Evolutionary conservation across 2,888 invertebrate species (phyloP), one percentile per base, ranked within the genome.

Genomic region (Blera fallax): DNA sequence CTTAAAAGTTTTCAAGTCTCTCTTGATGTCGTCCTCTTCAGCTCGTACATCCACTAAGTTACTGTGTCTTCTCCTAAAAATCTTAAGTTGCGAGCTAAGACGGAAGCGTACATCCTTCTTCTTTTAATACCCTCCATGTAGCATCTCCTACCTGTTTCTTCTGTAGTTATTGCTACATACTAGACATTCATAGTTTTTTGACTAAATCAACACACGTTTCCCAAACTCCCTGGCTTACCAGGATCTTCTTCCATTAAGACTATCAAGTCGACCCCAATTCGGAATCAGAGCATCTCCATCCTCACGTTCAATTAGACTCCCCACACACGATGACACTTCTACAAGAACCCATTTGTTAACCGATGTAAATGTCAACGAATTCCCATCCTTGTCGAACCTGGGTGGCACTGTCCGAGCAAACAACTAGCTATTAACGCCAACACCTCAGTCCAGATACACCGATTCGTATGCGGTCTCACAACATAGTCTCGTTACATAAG

Each of bases 401-500:
- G 84, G 79, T 74, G 84, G 79, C 67, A 52, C 11, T 73, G 37
- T 58, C 60, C 72, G n/a, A 70, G 34, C 48, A 60, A 40, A 52
- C n/a, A 6, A 7, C 40, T 6, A 14, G 50, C 64, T 18, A 67
- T 77, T 76, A 85, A 85, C 85, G 80, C 80, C 85, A 80, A 80
- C 80, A 80, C 80, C 70, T 82, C 60, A 24, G 58, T 18, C 62
- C 67, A 60, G 58, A 45, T 64, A 56, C 43, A 81, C 64, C 29
- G 10, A 54, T 29, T 62, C 43, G 67, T 77, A 67, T 16, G 69
- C 62, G 64, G 40, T 69, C 45, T 21, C 64, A 64, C 32, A 29
- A 16, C 45, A 54, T 67, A 43, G 21, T 37, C 62, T 80, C 69
- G 74, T 80, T 80, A 85, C 80, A 85, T 76, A 85, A 85, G 76